Evolutionary conservation across 1,140 invertebrate species (phyloP).

Genomic region (Hetaerina americana): DNA sequence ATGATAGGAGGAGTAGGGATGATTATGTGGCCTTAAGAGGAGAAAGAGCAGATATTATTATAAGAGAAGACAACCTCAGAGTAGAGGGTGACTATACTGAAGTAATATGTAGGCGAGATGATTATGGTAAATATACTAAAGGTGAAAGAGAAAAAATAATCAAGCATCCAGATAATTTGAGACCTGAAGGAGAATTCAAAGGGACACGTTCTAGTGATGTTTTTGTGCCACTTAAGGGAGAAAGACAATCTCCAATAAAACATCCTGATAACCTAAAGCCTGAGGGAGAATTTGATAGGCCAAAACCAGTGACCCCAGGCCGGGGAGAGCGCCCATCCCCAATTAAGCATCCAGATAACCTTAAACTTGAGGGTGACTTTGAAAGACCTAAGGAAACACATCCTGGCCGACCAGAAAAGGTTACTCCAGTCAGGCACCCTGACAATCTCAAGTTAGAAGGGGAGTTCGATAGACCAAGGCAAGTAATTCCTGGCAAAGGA

Average conservation of each 20-base stretch:
- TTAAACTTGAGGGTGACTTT: slow-evolving; percentile 24
- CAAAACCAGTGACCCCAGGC: slow-evolving; percentile 15
- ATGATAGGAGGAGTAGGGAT: slow-evolving; percentile 20
- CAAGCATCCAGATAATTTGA: slow-evolving; percentile 30
- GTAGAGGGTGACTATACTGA: slow-evolving; percentile 44
- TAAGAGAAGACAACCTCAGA: slow-evolving; percentile 35
- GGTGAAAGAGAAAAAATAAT: slow-evolving; percentile 22
- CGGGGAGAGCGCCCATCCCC: slow-evolving; percentile 26
- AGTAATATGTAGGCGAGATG: slow-evolving; percentile 23
- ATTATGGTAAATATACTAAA: slow-evolving; percentile 19
- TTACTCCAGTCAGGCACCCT: slow-evolving; percentile 12
- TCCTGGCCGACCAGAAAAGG: neutral
- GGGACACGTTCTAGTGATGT: slow-evolving; percentile 14
- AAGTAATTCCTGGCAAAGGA: slow-evolving; percentile 13
- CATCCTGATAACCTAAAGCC: slow-evolving; percentile 37
- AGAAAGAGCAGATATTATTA: slow-evolving; percentile 21
- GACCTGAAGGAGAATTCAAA: slow-evolving; percentile 17
- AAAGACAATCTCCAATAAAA: slow-evolving; percentile 37
- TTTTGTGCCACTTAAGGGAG: slow-evolving; percentile 32
- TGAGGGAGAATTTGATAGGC: slow-evolving; percentile 20
- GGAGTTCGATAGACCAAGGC: slow-evolving; percentile 9
- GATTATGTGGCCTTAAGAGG: slow-evolving; percentile 10
- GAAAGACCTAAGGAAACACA: slow-evolving; percentile 15
- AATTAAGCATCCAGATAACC: slow-evolving; percentile 12
- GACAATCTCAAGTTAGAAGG: slow-evolving; percentile 23